Percentiles rank a stretch among this genome's conserved stretches.
These are phyloP conservation scores for Picathartes gymnocephalus DNA, from an alignment of 2,113 vertebrate genomes.

Conservation along the genomic window DNA sequence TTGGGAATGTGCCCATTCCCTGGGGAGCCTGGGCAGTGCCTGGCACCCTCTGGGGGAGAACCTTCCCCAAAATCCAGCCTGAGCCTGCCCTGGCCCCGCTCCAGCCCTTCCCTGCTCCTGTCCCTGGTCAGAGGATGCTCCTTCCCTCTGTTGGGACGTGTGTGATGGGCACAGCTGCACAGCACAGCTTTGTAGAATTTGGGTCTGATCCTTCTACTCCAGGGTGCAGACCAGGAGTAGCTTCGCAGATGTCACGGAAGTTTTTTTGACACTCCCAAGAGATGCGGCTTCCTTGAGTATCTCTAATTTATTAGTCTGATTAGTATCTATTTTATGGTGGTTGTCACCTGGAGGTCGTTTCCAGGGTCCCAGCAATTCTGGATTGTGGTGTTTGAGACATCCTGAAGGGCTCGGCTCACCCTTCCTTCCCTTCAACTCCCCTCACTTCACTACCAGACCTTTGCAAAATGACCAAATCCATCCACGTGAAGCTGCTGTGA, in stretches of 20 bases:
- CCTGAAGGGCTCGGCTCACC: background rate
- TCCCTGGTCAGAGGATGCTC: background rate
- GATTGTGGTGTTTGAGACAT: background rate
- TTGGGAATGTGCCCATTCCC: background rate
- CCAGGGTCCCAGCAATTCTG: background rate
- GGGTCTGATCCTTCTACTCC: background rate
- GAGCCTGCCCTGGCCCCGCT: fast-evolving
- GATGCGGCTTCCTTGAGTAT: background rate
- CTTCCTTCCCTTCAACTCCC: background rate
- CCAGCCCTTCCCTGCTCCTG: fast-evolving
- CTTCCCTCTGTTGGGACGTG: background rate
- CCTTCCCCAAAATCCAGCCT: fast-evolving
- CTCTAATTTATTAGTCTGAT: background rate
- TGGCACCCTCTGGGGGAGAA: background rate
- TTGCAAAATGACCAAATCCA: background rate
- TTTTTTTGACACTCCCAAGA: background rate
- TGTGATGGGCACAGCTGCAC: background rate
- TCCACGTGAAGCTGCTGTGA: fast-evolving
- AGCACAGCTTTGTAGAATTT: background rate
- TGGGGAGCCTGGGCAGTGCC: background rate
- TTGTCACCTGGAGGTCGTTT: background rate
- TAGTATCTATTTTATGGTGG: background rate
- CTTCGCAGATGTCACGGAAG: background rate
- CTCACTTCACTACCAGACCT: background rate
- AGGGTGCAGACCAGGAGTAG: background rate